These are phyloP conservation scores for Drosophila antonietae DNA, from an alignment of 2,888 invertebrate species.

Conservation along the genomic window DNA sequence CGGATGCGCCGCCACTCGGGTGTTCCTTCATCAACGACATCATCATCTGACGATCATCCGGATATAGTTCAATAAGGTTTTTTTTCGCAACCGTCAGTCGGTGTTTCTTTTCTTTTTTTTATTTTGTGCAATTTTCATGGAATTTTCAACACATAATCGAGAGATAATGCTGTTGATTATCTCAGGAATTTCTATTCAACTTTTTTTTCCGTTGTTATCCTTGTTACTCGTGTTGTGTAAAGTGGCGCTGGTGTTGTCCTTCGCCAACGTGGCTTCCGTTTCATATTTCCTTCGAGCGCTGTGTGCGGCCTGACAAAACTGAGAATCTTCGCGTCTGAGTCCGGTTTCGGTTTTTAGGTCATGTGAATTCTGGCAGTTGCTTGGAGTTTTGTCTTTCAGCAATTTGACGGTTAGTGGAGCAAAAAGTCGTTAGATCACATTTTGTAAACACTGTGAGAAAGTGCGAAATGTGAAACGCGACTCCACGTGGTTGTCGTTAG, in stretches of 20 bases:
- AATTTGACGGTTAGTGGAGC: conserved; percentile 38
- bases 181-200: conserved; percentile 67
- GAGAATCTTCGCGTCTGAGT: conserved; percentile 45
- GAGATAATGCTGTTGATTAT: conserved; percentile 74
- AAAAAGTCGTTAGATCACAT: conserved; percentile 17
- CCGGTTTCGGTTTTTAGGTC: conserved; percentile 36
- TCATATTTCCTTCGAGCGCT: conserved; percentile 61
- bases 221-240: conserved; percentile 43
- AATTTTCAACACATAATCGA: conserved; percentile 73
- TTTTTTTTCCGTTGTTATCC: conserved; percentile 4
- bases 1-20: conserved; percentile 76
- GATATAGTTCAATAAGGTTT: conserved; percentile 71
- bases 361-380: conserved; percentile 21
- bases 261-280: conserved; percentile 58
- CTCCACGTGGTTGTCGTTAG: background rate
- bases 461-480: background rate
- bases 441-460: conserved; percentile 21
- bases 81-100: conserved; percentile 46
- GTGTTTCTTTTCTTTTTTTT: conserved; percentile 46
- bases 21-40: conserved; percentile 57
- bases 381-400: conserved; percentile 36
- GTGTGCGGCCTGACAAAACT: conserved; percentile 63
- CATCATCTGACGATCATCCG: conserved; percentile 76
- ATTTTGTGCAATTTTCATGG: conserved; percentile 69
- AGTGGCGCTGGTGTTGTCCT: conserved; percentile 69